Conservation (phyloP, 2,888 invertebrate species). For the Mesorhabditis belari region DNA sequence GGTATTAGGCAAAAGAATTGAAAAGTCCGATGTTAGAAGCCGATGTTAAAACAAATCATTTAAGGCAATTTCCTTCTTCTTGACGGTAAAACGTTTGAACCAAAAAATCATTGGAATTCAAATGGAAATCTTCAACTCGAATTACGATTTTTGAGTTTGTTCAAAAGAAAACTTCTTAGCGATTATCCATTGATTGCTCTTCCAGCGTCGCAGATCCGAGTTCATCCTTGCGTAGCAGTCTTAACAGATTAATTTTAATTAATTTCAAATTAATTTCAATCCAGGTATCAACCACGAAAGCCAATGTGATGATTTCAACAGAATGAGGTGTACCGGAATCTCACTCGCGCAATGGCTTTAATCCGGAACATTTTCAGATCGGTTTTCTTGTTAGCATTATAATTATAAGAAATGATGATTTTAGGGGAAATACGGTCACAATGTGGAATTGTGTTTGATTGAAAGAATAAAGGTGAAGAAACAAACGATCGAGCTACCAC, state of each 20-base stretch:
- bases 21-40: too few relatives aligned
- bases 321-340: slow-evolving; percentile 85
- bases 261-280: too few relatives aligned
- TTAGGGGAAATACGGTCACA: slow-evolving; percentile 70
- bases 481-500: slow-evolving; percentile 79
- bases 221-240: too few relatives aligned
- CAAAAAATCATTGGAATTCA: slow-evolving; percentile 61
- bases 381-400: too few relatives aligned
- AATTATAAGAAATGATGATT: too few relatives aligned
- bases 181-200: too few relatives aligned
- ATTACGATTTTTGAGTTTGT: too few relatives aligned
- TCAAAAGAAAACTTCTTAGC: too few relatives aligned
- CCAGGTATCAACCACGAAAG: slow-evolving; percentile 68
- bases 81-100: slow-evolving; percentile 72
- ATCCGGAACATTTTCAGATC: too few relatives aligned
- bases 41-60: background rate
- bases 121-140: slow-evolving; percentile 59
- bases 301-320: slow-evolving; percentile 79
- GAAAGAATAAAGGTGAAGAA: slow-evolving; percentile 68
- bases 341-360: slow-evolving; percentile 67
- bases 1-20: slow-evolving; percentile 59
- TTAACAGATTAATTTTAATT: too few relatives aligned
- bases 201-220: too few relatives aligned
- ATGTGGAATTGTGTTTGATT: too few relatives aligned
- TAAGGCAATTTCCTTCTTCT: slow-evolving; percentile 73